These are phyloP conservation scores for Prionailurus bengalensis DNA, from an alignment of 2,113 vertebrate genomes.

Conservation along the genomic window DNA sequence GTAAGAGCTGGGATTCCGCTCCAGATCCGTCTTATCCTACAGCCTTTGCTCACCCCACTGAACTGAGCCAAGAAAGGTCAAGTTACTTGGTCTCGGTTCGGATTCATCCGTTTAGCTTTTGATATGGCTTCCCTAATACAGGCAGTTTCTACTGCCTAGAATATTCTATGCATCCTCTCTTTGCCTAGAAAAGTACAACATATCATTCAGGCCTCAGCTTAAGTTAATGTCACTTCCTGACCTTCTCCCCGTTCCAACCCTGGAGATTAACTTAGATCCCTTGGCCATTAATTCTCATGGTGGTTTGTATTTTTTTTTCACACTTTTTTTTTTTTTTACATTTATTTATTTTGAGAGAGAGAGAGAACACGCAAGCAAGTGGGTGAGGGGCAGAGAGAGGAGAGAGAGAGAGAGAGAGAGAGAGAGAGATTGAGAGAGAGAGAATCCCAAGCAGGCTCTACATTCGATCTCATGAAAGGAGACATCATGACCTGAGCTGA, in stretches of 20 bases:
- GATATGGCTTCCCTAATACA: not conserved
- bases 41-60: not conserved
- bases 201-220: not conserved
- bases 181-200: not conserved
- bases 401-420: no score
- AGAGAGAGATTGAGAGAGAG: no score
- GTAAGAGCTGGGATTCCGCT: not conserved
- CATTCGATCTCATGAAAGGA: no score
- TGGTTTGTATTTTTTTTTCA: constrained; percentile 24
- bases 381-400: no score
- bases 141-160: not conserved
- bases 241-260: not conserved
- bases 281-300: not conserved
- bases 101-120: not conserved
- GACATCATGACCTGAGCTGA: no score
- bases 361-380: no score
- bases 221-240: constrained; percentile 11
- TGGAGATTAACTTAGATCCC: not conserved
- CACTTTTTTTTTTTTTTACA: not conserved
- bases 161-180: not conserved
- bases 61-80: constrained; percentile 15
- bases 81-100: not conserved
- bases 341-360: no score
- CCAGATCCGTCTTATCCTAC: not conserved
- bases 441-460: no score